Evolutionary conservation across 2,113 vertebrate genomes (phyloP).

Genomic region (Oxygymnocypris stewartii): DNA sequence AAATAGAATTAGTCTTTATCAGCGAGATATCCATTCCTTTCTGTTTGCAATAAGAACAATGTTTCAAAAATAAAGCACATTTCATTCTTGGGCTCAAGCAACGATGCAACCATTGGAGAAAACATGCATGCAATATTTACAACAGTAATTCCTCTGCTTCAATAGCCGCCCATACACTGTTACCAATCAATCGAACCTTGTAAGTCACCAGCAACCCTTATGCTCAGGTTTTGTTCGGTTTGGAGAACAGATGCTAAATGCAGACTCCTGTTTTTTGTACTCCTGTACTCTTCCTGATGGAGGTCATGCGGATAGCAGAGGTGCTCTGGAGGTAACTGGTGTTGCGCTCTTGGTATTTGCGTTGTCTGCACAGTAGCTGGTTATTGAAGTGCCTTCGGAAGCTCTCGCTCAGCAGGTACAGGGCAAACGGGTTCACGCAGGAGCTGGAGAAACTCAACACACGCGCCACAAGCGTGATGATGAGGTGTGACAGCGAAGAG

Average conservation of each 20-base stretch:
- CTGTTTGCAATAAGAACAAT: background rate
- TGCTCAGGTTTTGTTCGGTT: background rate
- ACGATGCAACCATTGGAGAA: background rate
- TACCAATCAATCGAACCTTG: background rate
- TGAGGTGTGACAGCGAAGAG: conserved; percentile 86
- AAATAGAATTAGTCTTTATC: conserved; percentile 18
- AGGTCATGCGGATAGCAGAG: conserved; percentile 87
- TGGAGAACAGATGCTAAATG: conserved; percentile 21
- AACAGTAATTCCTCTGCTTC: background rate
- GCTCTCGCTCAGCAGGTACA: conserved; percentile 91
- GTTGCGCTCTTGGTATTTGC: conserved; percentile 77
- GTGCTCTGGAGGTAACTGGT: conserved; percentile 85
- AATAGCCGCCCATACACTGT: background rate
- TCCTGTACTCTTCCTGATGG: conserved; percentile 85
- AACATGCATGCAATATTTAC: conserved; percentile 41
- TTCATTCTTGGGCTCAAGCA: background rate
- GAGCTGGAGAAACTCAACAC: conserved; percentile 94
- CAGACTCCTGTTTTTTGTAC: conserved; percentile 41
- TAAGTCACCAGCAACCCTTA: background rate
- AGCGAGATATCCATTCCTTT: background rate
- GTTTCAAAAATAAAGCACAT: background rate
- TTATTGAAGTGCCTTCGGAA: conserved; percentile 94
- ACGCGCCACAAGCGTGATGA: conserved; percentile 86
- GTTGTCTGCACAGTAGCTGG: conserved; percentile 85
- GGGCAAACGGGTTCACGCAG: conserved; percentile 92